Evolutionary conservation across 2,797 vertebrate species (phyloP).

Genomic region (Aldrovandia affinis): DNA sequence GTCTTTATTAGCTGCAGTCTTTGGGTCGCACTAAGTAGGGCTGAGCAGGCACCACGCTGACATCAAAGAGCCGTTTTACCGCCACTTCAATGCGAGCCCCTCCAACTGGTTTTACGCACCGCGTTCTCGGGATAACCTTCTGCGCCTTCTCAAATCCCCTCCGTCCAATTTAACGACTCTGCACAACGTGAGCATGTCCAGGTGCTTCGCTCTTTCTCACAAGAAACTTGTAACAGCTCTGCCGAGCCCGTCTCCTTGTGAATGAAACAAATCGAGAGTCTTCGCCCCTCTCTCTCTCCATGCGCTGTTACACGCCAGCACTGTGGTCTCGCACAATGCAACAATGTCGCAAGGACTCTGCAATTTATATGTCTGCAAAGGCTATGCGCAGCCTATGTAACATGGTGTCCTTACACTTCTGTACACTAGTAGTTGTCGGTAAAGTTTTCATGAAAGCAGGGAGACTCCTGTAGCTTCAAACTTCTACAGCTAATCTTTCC

Average conservation of each 20-base stretch:
- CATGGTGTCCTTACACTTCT: too few relatives aligned
- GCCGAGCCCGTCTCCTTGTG: conserved; percentile 14
- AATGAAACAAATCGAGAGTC: not conserved
- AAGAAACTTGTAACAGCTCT: not conserved
- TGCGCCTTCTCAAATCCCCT: not conserved
- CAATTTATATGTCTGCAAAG: too few relatives aligned
- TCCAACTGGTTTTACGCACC: conserved; percentile 48
- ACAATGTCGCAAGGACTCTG: too few relatives aligned
- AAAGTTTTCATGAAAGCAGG: too few relatives aligned
- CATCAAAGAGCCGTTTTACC: conserved; percentile 56
- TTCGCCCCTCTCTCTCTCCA: not conserved
- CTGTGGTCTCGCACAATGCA: too few relatives aligned
- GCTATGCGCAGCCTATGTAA: too few relatives aligned
- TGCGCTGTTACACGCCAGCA: not conserved
- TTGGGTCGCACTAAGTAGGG: conserved; percentile 4
- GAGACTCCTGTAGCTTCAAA: too few relatives aligned
- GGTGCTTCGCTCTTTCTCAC: not conserved
- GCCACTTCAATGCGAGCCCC: conserved; percentile 50
- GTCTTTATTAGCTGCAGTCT: not conserved
- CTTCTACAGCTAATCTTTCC: too few relatives aligned
- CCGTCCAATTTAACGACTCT: not conserved
- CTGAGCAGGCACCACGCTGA: conserved; percentile 43
- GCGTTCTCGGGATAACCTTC: not conserved
- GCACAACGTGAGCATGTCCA: not conserved
- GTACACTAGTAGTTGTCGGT: too few relatives aligned